Percentiles rank a stretch among this genome's conserved stretches.
These are phyloP conservation scores for Porites cylindrica DNA, from an alignment of 92 coral and sea anemone genomes.

Conservation along the genomic window DNA sequence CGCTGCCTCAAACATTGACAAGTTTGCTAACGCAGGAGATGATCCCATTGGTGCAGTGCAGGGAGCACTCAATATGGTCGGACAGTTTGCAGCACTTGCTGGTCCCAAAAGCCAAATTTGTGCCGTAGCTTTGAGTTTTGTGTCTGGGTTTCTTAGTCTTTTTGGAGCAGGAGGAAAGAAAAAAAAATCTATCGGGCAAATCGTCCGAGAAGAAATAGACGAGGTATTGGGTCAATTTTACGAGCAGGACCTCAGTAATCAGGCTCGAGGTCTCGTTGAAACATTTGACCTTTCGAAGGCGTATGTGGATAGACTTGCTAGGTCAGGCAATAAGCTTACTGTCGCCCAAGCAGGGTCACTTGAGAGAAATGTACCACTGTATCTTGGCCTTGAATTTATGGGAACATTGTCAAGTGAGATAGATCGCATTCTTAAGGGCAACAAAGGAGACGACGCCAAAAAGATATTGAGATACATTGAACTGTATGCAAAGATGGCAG, in stretches of 20 bases:
- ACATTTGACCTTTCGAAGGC: constrained; percentile 49
- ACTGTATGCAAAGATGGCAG: constrained; percentile 32
- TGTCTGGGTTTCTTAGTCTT: constrained; percentile 25
- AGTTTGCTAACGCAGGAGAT: neutral
- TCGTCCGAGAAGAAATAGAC: constrained; percentile 31
- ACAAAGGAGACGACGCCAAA: constrained; percentile 6
- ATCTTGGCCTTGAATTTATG: constrained; percentile 45
- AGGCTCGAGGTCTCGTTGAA: constrained; percentile 44
- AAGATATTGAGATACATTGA: constrained; percentile 21
- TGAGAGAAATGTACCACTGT: constrained; percentile 41
- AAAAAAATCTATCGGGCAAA: constrained; percentile 41
- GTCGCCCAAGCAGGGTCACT: constrained; percentile 29
- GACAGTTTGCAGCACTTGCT: constrained; percentile 32
- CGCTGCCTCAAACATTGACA: constrained; percentile 22
- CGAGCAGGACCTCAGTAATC: constrained; percentile 33
- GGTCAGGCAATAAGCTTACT: constrained; percentile 11
- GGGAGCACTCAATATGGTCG: neutral
- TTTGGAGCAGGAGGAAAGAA: constrained; percentile 24
- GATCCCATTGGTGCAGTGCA: no score
- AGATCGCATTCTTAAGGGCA: constrained; percentile 16
- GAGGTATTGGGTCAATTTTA: neutral
- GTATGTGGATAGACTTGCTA: constrained; percentile 35
- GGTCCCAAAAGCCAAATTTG: constrained; percentile 47
- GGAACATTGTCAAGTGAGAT: constrained; percentile 46
- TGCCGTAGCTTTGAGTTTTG: constrained; percentile 29